Conservation (phyloP, 1,140 invertebrate species). For the Babylonia areolata region DNA sequence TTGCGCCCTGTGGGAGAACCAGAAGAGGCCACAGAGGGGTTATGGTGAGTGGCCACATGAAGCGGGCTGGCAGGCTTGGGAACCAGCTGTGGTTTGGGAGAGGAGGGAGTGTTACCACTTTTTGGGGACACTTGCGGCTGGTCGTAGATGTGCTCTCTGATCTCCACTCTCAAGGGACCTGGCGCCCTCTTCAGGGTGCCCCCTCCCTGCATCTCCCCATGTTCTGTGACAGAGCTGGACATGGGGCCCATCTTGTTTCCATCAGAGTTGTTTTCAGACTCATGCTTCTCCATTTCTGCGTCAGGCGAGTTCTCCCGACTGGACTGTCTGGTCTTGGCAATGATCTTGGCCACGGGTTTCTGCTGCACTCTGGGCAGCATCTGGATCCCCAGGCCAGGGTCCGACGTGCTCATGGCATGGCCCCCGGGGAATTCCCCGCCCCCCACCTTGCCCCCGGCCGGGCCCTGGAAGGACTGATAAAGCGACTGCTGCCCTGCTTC, state of each 20-base stretch:
- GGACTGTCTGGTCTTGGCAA: slow-evolving; percentile 78
- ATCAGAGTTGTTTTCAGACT: slow-evolving; percentile 61
- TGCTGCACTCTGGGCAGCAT: slow-evolving; percentile 84
- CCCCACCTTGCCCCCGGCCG: slow-evolving; percentile 29
- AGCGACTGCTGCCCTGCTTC: slow-evolving; percentile 79
- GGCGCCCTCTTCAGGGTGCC: slow-evolving; percentile 43
- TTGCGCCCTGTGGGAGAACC: slow-evolving; percentile 50
- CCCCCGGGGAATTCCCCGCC: slow-evolving; percentile 23
- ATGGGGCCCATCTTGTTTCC: slow-evolving; percentile 50
- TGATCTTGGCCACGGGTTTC: slow-evolving; percentile 88
- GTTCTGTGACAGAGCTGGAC: slow-evolving; percentile 2
- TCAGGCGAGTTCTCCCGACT: slow-evolving; percentile 67
- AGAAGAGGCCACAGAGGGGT: slow-evolving; percentile 41
- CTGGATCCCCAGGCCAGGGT: slow-evolving; percentile 29
- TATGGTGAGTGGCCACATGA: slow-evolving; percentile 55
- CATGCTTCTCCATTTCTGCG: slow-evolving; percentile 63
- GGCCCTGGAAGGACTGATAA: slow-evolving; percentile 82
- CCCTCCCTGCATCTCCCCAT: slow-evolving; percentile 36
- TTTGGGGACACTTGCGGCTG: slow-evolving; percentile 58
- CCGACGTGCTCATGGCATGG: slow-evolving; percentile 38
- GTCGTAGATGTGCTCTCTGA: slow-evolving; percentile 69
- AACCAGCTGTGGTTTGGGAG: slow-evolving; percentile 48
- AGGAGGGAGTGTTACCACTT: slow-evolving; percentile 48
- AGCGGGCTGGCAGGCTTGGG: slow-evolving; percentile 54
- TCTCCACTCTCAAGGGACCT: slow-evolving; percentile 20